These are phyloP conservation scores for Dipus sagitta DNA, from an alignment of 2,797 vertebrate genomes.

Conservation along the genomic window DNA sequence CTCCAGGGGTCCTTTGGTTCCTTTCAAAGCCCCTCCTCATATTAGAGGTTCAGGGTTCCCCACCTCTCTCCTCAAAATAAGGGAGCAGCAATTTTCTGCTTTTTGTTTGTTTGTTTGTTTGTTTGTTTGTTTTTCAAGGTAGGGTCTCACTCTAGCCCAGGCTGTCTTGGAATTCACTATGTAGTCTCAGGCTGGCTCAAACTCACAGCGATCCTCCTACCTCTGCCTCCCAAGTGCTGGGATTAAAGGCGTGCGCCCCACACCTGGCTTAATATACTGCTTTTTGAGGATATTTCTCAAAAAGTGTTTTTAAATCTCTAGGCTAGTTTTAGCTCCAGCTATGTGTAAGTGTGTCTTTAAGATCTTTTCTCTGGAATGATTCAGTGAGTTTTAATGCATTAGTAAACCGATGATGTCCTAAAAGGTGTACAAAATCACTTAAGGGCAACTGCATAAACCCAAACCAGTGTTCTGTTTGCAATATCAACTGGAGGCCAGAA, in stretches of 20 bases:
- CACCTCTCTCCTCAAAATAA: neutral
- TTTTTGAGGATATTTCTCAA: slow-evolving; percentile 32
- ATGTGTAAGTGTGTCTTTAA: neutral
- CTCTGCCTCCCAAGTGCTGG: no score
- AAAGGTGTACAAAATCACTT: neutral
- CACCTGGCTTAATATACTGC: neutral
- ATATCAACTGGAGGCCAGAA: neutral
- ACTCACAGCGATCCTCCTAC: no score
- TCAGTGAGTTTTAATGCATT: neutral
- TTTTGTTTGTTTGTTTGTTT: no score
- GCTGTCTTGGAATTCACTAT: no score
- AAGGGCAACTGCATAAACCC: neutral
- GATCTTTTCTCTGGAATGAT: neutral
- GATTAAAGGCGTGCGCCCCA: no score
- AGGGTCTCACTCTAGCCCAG: no score
- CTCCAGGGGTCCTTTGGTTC: neutral
- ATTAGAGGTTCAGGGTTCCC: neutral
- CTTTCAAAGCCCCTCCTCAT: neutral
- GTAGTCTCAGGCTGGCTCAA: no score
- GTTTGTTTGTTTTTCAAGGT: no score
- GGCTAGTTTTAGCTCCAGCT: slow-evolving; percentile 13
- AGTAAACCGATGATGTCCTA: neutral
- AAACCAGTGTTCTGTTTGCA: neutral
- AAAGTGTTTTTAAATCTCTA: slow-evolving; percentile 20
- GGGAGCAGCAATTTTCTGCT: neutral